These are phyloP conservation scores for Lepidothrix coronata DNA, from an alignment of 2,113 vertebrate species.

Conservation along the genomic window DNA sequence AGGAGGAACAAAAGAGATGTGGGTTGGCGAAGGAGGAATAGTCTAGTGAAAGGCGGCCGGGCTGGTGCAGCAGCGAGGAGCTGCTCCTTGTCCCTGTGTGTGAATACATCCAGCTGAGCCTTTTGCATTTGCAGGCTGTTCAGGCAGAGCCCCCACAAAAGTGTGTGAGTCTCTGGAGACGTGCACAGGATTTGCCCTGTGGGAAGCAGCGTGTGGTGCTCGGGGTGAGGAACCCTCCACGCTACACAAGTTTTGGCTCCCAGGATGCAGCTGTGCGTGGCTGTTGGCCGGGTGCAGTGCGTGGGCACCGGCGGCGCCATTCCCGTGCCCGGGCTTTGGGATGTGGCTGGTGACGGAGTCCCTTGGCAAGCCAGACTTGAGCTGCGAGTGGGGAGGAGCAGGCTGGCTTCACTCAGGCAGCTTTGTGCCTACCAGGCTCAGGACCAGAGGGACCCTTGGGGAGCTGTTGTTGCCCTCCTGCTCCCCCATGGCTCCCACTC, in stretches of 20 bases:
- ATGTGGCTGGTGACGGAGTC: fast-evolving
- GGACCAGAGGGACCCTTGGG: not conserved
- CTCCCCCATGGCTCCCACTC: not conserved
- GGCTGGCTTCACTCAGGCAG: not conserved
- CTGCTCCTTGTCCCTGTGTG: slow-evolving; percentile 21
- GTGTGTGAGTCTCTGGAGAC: not conserved
- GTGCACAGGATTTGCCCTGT: not conserved
- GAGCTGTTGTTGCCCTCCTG: not conserved
- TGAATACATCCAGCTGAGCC: slow-evolving; percentile 48
- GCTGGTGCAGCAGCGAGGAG: slow-evolving; percentile 32
- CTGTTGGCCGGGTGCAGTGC: fast-evolving
- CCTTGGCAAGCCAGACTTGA: not conserved
- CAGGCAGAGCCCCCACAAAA: slow-evolving; percentile 11
- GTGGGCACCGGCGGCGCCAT: fast-evolving
- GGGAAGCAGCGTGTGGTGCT: not conserved
- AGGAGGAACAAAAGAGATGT: slow-evolving; percentile 34
- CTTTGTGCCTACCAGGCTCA: fast-evolving
- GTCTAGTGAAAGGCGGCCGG: not conserved
- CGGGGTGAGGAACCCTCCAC: fast-evolving
- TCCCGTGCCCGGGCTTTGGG: fast-evolving
- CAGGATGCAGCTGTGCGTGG: fast-evolving
- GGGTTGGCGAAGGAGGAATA: slow-evolving; percentile 28
- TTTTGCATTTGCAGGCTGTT: slow-evolving; percentile 31
- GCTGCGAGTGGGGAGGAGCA: fast-evolving
- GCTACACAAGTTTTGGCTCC: not conserved